Evolutionary conservation across 2,888 invertebrate species (phyloP).

Genomic region (Synergus japonicus): DNA sequence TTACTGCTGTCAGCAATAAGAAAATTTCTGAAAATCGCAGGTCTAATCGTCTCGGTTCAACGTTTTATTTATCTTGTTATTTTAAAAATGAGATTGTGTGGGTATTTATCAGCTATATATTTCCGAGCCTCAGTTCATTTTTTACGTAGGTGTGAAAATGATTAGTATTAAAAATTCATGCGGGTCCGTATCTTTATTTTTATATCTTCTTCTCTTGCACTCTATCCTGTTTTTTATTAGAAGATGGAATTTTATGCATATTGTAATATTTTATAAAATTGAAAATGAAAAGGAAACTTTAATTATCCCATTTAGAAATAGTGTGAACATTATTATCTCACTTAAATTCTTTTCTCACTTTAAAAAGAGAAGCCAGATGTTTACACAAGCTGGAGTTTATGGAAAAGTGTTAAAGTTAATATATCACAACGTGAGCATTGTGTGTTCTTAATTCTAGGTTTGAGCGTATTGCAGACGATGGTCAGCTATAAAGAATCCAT

Average conservation of each 20-base stretch:
- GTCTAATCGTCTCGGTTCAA: conserved; percentile 25
- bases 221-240: neutral
- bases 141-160: conserved; percentile 27
- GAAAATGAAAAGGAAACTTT: neutral
- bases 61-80: conserved; percentile 32
- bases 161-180: conserved; percentile 27
- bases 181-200: neutral
- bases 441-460: conserved; percentile 17
- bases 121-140: conserved; percentile 11
- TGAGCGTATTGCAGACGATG: conserved; percentile 2
- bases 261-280: neutral
- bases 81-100: conserved; percentile 11
- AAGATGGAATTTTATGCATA: neutral
- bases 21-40: neutral
- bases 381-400: neutral
- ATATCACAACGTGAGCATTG: neutral
- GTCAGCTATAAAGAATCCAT: conserved; percentile 30
- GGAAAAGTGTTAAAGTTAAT: neutral
- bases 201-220: neutral
- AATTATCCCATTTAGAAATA: neutral
- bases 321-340: neutral
- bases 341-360: neutral
- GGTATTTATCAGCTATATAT: conserved; percentile 24
- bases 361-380: neutral
- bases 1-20: neutral